A percentile compares a stretch with the other conserved stretches of the same genome.
Conservation (phyloP, 2,113 vertebrate genomes). For the Siniperca chuatsi region DNA sequence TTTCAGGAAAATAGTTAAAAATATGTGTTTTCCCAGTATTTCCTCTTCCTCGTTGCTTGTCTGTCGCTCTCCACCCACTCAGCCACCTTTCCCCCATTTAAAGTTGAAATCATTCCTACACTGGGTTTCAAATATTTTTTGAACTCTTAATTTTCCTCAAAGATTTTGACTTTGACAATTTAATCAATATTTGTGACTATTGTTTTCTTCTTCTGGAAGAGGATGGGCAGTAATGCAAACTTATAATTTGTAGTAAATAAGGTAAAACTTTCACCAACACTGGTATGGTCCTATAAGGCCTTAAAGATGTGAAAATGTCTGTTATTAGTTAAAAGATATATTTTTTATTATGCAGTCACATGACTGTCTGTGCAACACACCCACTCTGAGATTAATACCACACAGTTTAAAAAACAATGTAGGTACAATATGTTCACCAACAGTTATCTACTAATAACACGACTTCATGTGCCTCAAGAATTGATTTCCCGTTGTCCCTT, state of each 20-base stretch:
- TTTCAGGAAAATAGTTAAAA: neutral
- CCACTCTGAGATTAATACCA: neutral
- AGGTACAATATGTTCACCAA: neutral
- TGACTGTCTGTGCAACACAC: too few species aligned
- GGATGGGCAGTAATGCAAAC: neutral
- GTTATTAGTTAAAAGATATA: too few species aligned
- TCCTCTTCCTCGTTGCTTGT: neutral
- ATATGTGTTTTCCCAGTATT: neutral
- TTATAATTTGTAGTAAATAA: neutral
- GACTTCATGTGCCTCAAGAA: neutral
- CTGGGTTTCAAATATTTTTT: neutral
- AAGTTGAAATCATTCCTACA: neutral
- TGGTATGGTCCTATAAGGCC: neutral
- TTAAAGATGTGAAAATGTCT: neutral
- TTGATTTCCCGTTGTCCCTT: neutral
- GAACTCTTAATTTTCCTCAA: neutral
- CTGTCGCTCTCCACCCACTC: constrained; percentile 3
- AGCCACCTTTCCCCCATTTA: constrained; percentile 4
- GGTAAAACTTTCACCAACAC: neutral
- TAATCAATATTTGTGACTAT: neutral
- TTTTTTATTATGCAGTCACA: too few species aligned
- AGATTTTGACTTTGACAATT: neutral
- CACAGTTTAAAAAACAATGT: neutral
- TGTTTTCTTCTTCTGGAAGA: neutral
- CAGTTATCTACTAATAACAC: neutral